Conservation (phyloP, 2,113 vertebrate genomes). For the Coregonus clupeaformis region DNA sequence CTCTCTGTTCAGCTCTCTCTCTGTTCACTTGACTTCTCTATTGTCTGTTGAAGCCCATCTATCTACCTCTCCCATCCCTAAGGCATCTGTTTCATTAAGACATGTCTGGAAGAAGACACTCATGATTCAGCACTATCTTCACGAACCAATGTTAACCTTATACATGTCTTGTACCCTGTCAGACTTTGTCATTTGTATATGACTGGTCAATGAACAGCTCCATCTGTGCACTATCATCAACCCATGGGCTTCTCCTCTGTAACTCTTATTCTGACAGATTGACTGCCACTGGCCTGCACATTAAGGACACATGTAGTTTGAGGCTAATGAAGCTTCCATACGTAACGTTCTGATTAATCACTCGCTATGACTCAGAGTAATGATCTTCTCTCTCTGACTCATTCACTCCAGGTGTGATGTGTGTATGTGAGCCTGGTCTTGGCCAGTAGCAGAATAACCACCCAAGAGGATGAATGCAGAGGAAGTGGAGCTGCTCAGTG, state of each 20-base stretch:
- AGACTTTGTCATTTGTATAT: conserved; percentile 20
- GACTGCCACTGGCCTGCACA: no score
- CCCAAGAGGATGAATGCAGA: conserved; percentile 97
- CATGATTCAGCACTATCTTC: neutral
- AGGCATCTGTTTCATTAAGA: neutral
- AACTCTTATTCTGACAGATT: neutral
- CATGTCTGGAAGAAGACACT: neutral
- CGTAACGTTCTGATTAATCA: no score
- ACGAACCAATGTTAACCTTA: neutral
- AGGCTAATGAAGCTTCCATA: no score
- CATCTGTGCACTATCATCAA: neutral
- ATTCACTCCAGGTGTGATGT: conserved; percentile 81
- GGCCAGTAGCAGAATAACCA: conserved; percentile 76
- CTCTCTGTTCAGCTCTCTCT: neutral
- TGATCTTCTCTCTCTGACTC: neutral
- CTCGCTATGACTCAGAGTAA: neutral
- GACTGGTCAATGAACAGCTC: neutral
- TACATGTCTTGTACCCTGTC: conserved; percentile 1
- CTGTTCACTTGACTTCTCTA: neutral
- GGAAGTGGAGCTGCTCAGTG: conserved; percentile 94
- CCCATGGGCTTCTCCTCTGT: neutral
- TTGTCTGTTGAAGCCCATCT: neutral
- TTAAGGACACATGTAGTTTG: no score
- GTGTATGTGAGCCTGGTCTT: conserved; percentile 76
- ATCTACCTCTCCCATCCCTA: neutral